Percentiles rank a stretch among this genome's conserved stretches.
These are phyloP conservation scores for Lithobius niger DNA, from an alignment of 1,140 invertebrate genomes.

Conservation along the genomic window DNA sequence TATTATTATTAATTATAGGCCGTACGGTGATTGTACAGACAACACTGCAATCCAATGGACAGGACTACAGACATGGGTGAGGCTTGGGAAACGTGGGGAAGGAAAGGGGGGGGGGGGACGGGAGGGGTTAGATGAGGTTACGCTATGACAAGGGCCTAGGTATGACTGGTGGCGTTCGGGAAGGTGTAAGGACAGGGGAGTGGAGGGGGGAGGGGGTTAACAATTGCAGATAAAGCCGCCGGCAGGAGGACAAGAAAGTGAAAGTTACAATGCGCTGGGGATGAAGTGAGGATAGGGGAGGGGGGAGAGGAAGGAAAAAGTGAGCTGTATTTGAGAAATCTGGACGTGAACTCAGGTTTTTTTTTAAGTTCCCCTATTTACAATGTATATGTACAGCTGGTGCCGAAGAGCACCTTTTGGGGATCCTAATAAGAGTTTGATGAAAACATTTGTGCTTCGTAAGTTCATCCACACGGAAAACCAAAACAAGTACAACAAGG, in stretches of 20 bases:
- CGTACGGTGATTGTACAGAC: conserved; percentile 2
- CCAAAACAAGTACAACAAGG: neutral
- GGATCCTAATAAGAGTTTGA: neutral
- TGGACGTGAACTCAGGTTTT: conserved; percentile 7
- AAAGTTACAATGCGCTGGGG: neutral
- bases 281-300: neutral
- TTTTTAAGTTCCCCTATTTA: neutral
- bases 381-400: conserved; percentile 1
- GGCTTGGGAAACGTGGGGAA: neutral
- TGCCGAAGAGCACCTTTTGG: neutral
- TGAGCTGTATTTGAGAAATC: neutral
- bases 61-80: neutral
- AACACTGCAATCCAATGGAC: neutral
- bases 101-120: neutral
- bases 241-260: neutral
- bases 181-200: neutral
- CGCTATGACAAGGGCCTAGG: neutral
- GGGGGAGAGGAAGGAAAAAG: neutral
- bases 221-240: neutral
- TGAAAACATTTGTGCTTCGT: neutral
- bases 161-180: neutral
- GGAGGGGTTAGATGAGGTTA: neutral
- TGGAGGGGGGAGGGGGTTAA: neutral
- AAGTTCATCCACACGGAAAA: neutral
- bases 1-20: neutral